phyloP scores from a whole-genome alignment of 2,888 invertebrate genomes.

The Dioctria rufipes region DNA sequence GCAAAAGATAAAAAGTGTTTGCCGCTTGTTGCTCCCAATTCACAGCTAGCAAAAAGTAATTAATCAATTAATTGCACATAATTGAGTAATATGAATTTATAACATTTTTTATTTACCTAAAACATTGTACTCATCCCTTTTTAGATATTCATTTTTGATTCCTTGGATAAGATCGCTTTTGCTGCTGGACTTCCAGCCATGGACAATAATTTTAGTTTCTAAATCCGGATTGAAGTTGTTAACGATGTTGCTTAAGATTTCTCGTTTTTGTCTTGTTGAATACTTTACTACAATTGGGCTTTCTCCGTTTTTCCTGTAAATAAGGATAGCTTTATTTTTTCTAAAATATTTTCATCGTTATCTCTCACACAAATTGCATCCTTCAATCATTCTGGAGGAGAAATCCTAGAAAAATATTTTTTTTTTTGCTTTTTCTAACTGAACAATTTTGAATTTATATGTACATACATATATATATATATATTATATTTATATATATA shows the following conservation, averaged over 20 bases:
- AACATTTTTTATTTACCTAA: constrained; percentile 62
- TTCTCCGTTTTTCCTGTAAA: constrained; percentile 17
- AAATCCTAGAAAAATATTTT: too few species aligned
- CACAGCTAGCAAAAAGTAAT: constrained; percentile 62
- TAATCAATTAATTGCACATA: background rate
- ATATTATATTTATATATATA: too few species aligned
- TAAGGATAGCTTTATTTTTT: too few species aligned
- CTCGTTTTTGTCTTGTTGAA: constrained; percentile 65
- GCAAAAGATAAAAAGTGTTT: constrained; percentile 68
- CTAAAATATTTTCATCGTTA: too few species aligned
- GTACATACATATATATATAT: too few species aligned
- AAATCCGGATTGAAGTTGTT: constrained; percentile 67
- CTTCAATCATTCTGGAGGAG: too few species aligned
- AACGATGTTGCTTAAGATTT: constrained; percentile 68
- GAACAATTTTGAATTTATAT: too few species aligned
- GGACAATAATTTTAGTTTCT: constrained; percentile 70
- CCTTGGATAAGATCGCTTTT: constrained; percentile 69
- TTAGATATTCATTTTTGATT: constrained; percentile 68
- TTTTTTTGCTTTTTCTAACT: too few species aligned
- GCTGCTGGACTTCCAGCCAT: constrained; percentile 70
- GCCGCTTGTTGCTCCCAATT: constrained; percentile 70
- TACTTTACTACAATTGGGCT: constrained; percentile 36
- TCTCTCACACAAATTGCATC: too few species aligned
- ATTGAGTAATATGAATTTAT: background rate
- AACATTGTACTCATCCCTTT: constrained; percentile 67